Evolutionary conservation across 1,140 invertebrate species (phyloP).

Genomic region (Cyclargus thomasi): DNA sequence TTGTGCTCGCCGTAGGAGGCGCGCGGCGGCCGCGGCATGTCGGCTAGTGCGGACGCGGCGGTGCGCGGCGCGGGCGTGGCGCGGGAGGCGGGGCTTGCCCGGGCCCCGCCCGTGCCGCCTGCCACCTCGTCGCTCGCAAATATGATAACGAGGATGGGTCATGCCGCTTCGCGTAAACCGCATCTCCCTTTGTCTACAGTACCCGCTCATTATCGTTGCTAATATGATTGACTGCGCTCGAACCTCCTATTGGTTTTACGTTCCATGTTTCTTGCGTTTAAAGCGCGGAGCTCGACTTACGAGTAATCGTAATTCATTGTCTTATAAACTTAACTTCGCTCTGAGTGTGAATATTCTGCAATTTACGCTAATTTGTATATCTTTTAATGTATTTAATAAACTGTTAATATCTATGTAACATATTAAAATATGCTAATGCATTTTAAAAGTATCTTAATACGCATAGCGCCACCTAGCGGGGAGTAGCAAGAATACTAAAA

Average conservation of each 20-base stretch:
- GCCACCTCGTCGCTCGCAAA: conserved; percentile 38
- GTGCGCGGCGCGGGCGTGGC: conserved; percentile 29
- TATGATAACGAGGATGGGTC: conserved; percentile 69
- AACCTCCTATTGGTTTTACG: conserved; percentile 60
- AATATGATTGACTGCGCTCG: conserved; percentile 63
- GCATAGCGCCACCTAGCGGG: conserved; percentile 35
- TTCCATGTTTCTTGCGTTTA: conserved; percentile 16
- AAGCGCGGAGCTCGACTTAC: not conserved
- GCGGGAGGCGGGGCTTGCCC: conserved; percentile 21
- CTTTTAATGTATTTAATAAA: not conserved
- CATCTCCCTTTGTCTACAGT: conserved; percentile 46
- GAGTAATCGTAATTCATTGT: conserved; percentile 3
- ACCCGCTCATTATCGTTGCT: conserved; percentile 54
- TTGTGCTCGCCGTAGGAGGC: conserved; percentile 88
- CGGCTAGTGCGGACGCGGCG: conserved; percentile 18
- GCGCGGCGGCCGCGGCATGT: conserved; percentile 91
- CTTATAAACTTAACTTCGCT: not conserved
- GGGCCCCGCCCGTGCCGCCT: conserved; percentile 26
- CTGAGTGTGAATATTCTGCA: not conserved
- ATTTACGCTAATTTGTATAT: not conserved
- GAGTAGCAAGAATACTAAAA: conserved; percentile 23
- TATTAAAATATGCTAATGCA: too few species aligned
- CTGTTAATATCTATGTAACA: too few species aligned
- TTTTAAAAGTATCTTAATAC: not conserved
- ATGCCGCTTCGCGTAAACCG: conserved; percentile 55